Evolutionary conservation across 2,797 vertebrate species (phyloP), one percentile per base, ranked within the genome.

Genomic region (Lemur catta): DNA sequence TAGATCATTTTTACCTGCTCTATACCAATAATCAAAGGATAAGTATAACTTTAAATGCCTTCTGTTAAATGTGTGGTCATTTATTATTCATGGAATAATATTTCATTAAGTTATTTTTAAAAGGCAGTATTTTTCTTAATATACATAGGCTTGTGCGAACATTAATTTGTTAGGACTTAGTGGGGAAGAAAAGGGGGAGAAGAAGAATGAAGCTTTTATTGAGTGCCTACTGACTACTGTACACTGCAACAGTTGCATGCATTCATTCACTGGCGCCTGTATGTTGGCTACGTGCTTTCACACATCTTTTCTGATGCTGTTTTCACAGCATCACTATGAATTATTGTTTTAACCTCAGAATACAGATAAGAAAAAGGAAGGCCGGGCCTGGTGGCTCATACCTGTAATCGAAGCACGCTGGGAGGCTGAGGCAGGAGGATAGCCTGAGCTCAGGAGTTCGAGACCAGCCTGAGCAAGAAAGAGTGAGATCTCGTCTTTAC

Each of bases 1-100:
- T 48, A 48, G n/a, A 59, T 93, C 69, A 24, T 84, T 97, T 86
- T 57, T 67, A 61, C 41, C 78, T 96, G 28, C 96, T 95, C 76
- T 61, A 4, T 92, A 67, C 33, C 24, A 97, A 81, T 93, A 94
- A 92, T 67, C 46, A 4, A 92, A 93, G 96, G 28, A 35, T 69
- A 89, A 46, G 18, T 78, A 52, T 52, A 74, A 81, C 33, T 94
- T 90, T 81, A 85, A 79, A 33, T 46, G 55, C n/a, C 26, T 61
- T 71, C n/a, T 61, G 18, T 63, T 0, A 48, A 81, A 26, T 41
- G 13, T 1, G 28, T 15, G n/a, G 57, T 94, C 35, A 28, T 33
- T 38, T 82, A 61, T 94, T 89, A 92, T 59, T 95, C 12, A 0
- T 33, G 71, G 95, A 71, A 84, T 90, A 61, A 48, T 52, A 92